These are phyloP conservation scores for Centrocercus urophasianus DNA, from an alignment of 2,113 vertebrate species.

Conservation along the genomic window DNA sequence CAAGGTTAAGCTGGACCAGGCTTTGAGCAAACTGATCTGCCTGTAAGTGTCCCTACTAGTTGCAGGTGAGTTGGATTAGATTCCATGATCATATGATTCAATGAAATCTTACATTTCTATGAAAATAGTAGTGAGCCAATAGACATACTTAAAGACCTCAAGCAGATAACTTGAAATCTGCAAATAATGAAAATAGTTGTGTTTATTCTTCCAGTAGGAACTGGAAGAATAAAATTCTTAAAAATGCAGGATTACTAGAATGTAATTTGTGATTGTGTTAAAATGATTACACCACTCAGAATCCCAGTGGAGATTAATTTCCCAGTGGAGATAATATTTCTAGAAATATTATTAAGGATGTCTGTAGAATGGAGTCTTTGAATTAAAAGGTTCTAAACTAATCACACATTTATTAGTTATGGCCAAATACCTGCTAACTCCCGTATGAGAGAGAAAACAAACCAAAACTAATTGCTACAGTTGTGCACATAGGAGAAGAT, in stretches of 20 bases:
- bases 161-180: background rate
- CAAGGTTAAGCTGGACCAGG: no score
- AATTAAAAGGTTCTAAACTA: conserved; percentile 66
- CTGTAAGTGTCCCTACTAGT: no score
- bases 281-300: conserved; percentile 43
- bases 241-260: conserved; percentile 51
- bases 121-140: background rate
- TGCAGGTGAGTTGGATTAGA: no score
- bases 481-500: conserved; percentile 1
- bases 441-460: conserved; percentile 21
- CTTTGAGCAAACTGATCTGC: no score
- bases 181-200: background rate
- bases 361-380: conserved; percentile 9
- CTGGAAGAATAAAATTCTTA: background rate
- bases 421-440: conserved; percentile 25
- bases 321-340: background rate
- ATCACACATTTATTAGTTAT: conserved; percentile 61
- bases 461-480: conserved; percentile 41
- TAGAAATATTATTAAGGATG: conserved; percentile 46
- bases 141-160: background rate
- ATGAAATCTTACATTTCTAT: background rate
- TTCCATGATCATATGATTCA: no score
- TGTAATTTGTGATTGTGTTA: conserved; percentile 61
- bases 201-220: conserved; percentile 30
- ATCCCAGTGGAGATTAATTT: conserved; percentile 11